These are phyloP conservation scores for Laticauda colubrina DNA, from an alignment of 2,113 vertebrate genomes.

Conservation along the genomic window DNA sequence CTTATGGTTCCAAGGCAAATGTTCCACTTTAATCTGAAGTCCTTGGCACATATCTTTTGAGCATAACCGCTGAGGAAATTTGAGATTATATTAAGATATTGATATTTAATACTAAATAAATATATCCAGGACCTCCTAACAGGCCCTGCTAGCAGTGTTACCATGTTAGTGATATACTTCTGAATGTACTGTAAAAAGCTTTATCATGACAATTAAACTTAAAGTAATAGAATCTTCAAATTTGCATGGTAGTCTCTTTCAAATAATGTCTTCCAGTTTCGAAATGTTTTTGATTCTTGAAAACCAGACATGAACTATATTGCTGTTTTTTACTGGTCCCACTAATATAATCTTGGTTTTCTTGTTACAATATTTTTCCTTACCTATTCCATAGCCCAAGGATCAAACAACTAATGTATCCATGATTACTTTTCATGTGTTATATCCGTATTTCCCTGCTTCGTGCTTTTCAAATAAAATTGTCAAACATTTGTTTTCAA, in stretches of 20 bases:
- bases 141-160: not conserved
- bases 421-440: not conserved
- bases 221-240: not conserved
- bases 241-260: not conserved
- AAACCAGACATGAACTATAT: not conserved
- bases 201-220: not conserved
- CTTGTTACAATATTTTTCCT: not conserved
- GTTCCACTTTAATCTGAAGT: constrained; percentile 1
- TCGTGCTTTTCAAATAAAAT: not conserved
- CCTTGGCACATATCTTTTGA: not conserved
- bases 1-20: not conserved
- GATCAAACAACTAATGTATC: not conserved
- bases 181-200: not conserved
- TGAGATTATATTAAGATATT: not conserved
- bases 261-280: not conserved
- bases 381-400: not conserved
- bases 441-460: not conserved
- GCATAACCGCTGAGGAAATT: not conserved
- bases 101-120: not conserved
- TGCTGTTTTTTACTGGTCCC: not conserved
- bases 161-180: not conserved
- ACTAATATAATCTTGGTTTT: not conserved
- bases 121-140: not conserved
- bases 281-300: not conserved
- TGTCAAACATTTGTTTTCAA: not conserved